Base-by-base conservation (phyloP, 1,140 invertebrate species). In the Drosophila funebris region DNA sequence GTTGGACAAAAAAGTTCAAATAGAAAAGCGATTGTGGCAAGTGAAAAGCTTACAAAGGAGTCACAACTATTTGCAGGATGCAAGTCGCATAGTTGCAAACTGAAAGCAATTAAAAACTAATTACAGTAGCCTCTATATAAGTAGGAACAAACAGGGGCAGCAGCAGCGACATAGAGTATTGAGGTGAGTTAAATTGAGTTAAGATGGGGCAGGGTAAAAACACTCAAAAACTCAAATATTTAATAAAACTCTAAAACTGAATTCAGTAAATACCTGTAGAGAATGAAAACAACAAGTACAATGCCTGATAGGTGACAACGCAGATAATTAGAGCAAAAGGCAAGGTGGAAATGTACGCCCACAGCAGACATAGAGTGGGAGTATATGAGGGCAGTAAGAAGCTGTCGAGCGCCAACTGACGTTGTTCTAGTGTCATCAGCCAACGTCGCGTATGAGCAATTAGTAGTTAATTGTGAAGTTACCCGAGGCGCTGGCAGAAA, bases 211-310 rank as follows among this genome's bases (percentile, higher is more conserved):
- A 13, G 8, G 14, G 6, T 43, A 36, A 33, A 27, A 46, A 37
- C 43, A 41, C 41, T 29, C 56, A 78, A 78, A 81, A 87, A 87
- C 87, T 82, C 78, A 70, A 88, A 75, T 64, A 83, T 87, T 87
- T 88, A 88, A 82, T 88, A 87, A 78, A 88, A 87, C 82, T 87
- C 88, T 87, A 87, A 87, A 88, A 87, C 82, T 88, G 88, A 87
- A 88, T 88, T 88, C 67, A 76, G 71, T 76, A 83, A 87, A 88
- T 88, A 74, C 66, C 82, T 64, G 79, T 44, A 27, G 43, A 54
- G 57, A 39, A 60, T 39, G 31, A 31, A 50, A 72, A 50, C 52
- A 39, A 50, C 75, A 78, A 63, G 48, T 63, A 39, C 29, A 39
- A 56, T 5, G 43, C 24, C 14, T 16, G 52, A 37, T 57, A 62